phyloP scores from a whole-genome alignment of 2,888 invertebrate genomes.

The Tethea ocularis region DNA sequence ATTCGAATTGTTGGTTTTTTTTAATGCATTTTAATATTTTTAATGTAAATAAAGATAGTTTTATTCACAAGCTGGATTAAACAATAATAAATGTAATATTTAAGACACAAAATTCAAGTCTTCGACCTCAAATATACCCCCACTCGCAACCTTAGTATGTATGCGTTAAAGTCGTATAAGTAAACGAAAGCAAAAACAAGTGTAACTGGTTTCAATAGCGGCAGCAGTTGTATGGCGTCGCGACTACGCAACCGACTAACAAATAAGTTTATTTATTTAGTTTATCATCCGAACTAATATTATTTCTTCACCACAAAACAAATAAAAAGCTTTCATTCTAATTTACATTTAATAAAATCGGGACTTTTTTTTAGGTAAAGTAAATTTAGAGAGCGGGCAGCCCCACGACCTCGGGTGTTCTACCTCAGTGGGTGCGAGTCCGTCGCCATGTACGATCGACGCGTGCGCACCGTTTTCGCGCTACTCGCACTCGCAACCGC shows the following conservation, averaged over 20 bases:
- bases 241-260: conserved; percentile 9
- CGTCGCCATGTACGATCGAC: conserved; percentile 67
- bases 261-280: background rate
- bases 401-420: conserved; percentile 56
- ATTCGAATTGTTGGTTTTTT: background rate
- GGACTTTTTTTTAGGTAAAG: conserved; percentile 8
- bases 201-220: background rate
- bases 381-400: conserved; percentile 39
- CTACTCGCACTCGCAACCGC: conserved; percentile 51
- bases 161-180: background rate
- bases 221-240: conserved; percentile 1
- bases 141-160: background rate
- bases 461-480: conserved; percentile 56
- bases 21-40: background rate
- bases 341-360: background rate
- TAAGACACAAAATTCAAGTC: background rate
- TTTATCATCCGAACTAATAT: background rate
- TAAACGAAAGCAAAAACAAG: background rate
- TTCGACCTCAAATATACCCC: background rate
- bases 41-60: too few relatives aligned
- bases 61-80: too few relatives aligned
- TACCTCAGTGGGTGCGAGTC: conserved; percentile 63
- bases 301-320: background rate
- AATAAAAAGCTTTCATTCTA: background rate
- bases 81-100: background rate